phyloP scores from a whole-genome alignment of 2,797 vertebrate species.

The Sebastes nivosus region DNA sequence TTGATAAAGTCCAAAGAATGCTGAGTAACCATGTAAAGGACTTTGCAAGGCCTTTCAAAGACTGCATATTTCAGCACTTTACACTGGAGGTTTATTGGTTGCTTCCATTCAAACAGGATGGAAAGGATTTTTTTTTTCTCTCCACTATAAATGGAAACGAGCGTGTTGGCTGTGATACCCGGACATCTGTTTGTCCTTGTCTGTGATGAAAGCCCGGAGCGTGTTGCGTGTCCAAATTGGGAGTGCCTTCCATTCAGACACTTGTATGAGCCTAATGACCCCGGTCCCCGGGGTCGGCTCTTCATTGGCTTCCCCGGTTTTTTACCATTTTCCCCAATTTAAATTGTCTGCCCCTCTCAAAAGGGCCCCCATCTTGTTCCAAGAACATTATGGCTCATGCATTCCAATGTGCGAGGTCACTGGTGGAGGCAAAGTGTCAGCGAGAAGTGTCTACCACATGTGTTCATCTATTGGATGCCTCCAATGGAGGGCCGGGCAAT shows the following conservation, averaged over 20 bases:
- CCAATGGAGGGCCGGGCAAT: slow-evolving; percentile 44
- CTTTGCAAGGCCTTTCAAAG: slow-evolving; percentile 29
- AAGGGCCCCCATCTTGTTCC: slow-evolving; percentile 52
- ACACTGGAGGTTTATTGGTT: slow-evolving; percentile 50
- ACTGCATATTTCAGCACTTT: slow-evolving; percentile 48
- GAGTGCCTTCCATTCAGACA: slow-evolving; percentile 71
- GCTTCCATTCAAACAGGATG: slow-evolving; percentile 59
- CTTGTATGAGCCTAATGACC: slow-evolving; percentile 77
- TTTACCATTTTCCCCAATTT: slow-evolving; percentile 63
- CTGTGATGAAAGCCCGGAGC: slow-evolving; percentile 70
- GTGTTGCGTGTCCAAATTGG: slow-evolving; percentile 74
- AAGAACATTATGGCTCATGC: slow-evolving; percentile 63
- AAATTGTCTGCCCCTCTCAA: slow-evolving; percentile 63
- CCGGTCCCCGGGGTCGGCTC: slow-evolving; percentile 56
- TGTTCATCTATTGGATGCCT: slow-evolving; percentile 64
- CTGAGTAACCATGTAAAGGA: slow-evolving; percentile 26
- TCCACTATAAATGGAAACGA: slow-evolving; percentile 59
- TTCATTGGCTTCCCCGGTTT: slow-evolving; percentile 61
- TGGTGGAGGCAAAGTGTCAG: slow-evolving; percentile 58
- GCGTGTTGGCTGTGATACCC: slow-evolving; percentile 75
- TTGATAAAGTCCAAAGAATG: not conserved
- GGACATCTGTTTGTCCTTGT: slow-evolving; percentile 83
- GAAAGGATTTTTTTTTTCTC: slow-evolving; percentile 45
- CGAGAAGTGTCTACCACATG: slow-evolving; percentile 59
- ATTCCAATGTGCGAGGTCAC: slow-evolving; percentile 73